phyloP scores from a whole-genome alignment of 2,113 vertebrate species.

The Malurus cyaneus region DNA sequence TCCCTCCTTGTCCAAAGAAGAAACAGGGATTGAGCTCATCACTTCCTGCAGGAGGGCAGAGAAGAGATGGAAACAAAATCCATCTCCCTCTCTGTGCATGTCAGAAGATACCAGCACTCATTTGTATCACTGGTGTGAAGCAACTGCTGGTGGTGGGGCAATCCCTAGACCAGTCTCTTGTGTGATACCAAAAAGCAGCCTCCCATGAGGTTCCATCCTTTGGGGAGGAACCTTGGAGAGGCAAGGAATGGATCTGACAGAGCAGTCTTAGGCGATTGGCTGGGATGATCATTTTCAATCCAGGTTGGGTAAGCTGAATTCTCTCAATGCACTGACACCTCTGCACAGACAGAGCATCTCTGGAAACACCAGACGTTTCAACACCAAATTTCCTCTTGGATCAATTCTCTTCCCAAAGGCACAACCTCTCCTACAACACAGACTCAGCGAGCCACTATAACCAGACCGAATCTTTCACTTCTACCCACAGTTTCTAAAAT shows the following conservation, averaged over 20 bases:
- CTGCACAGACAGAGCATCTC: neutral
- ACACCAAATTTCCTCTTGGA: neutral
- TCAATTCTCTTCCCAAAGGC: neutral
- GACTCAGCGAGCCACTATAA: neutral
- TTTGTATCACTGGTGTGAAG: neutral
- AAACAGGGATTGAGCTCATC: neutral
- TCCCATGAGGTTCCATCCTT: neutral
- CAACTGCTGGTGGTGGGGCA: rapidly evolving
- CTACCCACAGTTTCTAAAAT: neutral
- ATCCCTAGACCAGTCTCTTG: rapidly evolving
- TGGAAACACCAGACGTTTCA: neutral
- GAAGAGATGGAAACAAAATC: neutral
- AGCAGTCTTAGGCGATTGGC: rapidly evolving
- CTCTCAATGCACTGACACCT: neutral
- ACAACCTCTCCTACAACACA: neutral
- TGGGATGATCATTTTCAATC: neutral
- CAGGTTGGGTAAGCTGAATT: neutral
- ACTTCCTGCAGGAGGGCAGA: neutral
- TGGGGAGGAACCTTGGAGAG: rapidly evolving
- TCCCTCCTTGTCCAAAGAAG: neutral
- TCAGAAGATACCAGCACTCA: rapidly evolving
- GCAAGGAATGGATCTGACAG: neutral
- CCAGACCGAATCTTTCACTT: neutral
- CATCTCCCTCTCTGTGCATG: neutral
- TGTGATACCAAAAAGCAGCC: neutral